Evolutionary conservation across 2,888 invertebrate species (phyloP).

Genomic region (Coronaproctus castanopsis): DNA sequence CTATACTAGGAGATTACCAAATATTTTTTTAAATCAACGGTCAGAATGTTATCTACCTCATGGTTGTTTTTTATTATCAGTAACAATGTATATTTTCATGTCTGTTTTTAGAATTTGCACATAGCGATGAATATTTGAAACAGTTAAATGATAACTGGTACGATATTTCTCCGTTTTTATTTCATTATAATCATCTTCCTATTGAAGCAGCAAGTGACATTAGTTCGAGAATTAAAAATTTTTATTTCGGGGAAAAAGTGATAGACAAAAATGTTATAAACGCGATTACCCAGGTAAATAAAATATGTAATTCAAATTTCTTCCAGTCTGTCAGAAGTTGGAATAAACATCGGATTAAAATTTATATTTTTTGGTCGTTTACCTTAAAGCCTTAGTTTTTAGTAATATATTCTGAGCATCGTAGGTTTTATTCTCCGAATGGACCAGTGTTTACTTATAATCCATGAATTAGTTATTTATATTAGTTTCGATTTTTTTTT

Average conservation of each 20-base stretch:
- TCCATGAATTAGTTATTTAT: neutral
- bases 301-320: neutral
- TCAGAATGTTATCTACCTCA: too few species aligned
- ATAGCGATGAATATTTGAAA: conserved; percentile 12
- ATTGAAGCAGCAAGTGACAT: conserved; percentile 14
- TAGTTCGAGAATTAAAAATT: conserved; percentile 17
- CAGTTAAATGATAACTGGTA: conserved; percentile 20
- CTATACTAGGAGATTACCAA: too few species aligned
- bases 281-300: conserved; percentile 14
- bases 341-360: too few species aligned
- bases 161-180: conserved; percentile 19
- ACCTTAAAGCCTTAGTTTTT: too few species aligned
- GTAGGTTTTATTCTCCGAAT: too few species aligned
- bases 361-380: too few species aligned
- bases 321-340: neutral
- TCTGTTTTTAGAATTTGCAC: conserved; percentile 19
- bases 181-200: conserved; percentile 20
- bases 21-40: too few species aligned
- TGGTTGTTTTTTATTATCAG: too few species aligned
- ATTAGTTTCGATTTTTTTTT: too few species aligned
- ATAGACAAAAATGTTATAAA: conserved; percentile 12
- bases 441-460: too few species aligned
- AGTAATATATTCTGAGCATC: too few species aligned
- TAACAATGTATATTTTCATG: too few species aligned
- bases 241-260: conserved; percentile 18